Evolutionary conservation across 2,888 invertebrate species (phyloP).

Genomic region (Ormyrus rosae): DNA sequence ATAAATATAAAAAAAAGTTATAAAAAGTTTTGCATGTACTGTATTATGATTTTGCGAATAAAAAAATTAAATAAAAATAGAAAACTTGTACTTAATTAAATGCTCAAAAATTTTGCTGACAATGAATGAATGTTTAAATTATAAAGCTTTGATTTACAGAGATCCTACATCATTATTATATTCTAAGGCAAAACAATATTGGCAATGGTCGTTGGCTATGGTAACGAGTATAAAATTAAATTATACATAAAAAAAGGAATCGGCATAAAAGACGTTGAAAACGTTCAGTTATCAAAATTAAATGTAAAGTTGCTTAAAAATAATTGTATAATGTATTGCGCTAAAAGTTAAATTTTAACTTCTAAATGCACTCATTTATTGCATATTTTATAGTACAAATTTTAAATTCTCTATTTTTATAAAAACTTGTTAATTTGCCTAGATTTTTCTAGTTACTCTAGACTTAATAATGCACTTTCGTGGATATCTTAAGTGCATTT

Average conservation of each 20-base stretch:
- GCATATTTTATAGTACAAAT: too few species aligned
- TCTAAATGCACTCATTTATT: too few species aligned
- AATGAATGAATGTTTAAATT: conserved; percentile 27
- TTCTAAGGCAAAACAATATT: conserved; percentile 37
- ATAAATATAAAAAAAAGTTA: conserved; percentile 21
- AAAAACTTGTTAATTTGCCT: too few species aligned
- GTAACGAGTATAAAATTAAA: conserved; percentile 45
- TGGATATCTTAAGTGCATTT: too few species aligned
- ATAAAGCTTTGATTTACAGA: conserved; percentile 50
- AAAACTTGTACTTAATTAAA: conserved; percentile 11
- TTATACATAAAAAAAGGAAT: not conserved
- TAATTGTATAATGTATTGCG: too few species aligned
- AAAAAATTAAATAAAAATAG: conserved; percentile 3
- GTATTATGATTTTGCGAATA: not conserved
- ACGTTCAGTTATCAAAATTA: too few species aligned
- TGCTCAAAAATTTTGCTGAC: conserved; percentile 6
- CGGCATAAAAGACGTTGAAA: not conserved
- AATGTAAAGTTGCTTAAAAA: too few species aligned
- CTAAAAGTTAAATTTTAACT: too few species aligned
- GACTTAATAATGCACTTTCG: too few species aligned
- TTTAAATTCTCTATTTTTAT: too few species aligned
- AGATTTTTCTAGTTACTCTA: too few species aligned
- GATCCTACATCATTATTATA: conserved; percentile 35
- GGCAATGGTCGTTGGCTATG: conserved; percentile 38
- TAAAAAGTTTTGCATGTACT: not conserved